Conservation (phyloP, 2,113 vertebrate genomes). For the Amphiprion percula region DNA sequence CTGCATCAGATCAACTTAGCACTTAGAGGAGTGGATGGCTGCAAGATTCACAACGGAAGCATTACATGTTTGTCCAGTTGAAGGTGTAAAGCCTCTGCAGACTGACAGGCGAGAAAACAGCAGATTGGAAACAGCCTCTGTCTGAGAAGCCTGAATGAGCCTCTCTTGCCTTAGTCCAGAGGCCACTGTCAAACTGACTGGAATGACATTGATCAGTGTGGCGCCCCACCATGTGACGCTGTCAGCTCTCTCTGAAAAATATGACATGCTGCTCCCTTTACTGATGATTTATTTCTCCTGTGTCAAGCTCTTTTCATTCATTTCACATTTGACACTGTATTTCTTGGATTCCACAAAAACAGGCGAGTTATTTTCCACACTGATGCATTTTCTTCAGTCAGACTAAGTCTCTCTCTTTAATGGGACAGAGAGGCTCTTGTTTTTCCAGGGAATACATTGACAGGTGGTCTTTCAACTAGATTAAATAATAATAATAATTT, state of each 20-base stretch:
- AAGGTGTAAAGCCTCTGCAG: conserved; percentile 16
- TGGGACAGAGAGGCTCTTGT: background rate
- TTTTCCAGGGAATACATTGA: conserved; percentile 15
- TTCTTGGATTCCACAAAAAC: conserved; percentile 5
- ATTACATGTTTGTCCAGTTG: conserved; percentile 8
- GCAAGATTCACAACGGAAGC: too few relatives aligned
- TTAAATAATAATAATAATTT: background rate
- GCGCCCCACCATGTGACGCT: conserved; percentile 26
- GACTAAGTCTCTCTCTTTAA: too few relatives aligned
- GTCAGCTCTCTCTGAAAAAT: conserved; percentile 36
- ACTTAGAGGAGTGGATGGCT: too few relatives aligned
- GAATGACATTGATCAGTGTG: conserved; percentile 48
- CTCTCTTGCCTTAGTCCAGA: conserved; percentile 11
- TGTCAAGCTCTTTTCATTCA: conserved; percentile 32
- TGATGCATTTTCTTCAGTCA: background rate
- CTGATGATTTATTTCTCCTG: conserved; percentile 41
- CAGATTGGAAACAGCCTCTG: conserved; percentile 5
- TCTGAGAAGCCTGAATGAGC: conserved; percentile 19
- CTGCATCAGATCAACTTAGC: too few relatives aligned
- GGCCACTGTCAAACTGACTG: conserved; percentile 36
- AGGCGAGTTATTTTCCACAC: background rate
- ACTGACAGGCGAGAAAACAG: conserved; percentile 19
- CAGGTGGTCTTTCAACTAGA: conserved; percentile 28
- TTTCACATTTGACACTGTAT: conserved; percentile 16
- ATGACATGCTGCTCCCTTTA: conserved; percentile 16